Evolutionary conservation across 2,797 vertebrate genomes (phyloP), one percentile per base, ranked within the genome.

Genomic region (Periophthalmus magnuspinnatus): DNA sequence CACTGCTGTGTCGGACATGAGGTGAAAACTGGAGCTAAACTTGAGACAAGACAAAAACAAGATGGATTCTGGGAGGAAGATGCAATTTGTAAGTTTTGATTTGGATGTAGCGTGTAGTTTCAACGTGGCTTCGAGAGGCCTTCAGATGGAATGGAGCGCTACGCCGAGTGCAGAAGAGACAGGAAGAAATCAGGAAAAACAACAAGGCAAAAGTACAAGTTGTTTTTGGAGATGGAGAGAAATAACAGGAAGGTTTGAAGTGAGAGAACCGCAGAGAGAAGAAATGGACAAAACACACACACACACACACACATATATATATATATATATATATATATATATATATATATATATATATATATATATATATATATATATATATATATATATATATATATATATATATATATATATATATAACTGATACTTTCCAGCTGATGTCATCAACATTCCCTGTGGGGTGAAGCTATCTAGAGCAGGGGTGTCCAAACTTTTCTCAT

Each of bases 1-100:
- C 14, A 47, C 41, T 11, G 10, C 14, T 3, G 14, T 17, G 45
- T 48, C 19, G 17, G 48, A 50, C 47, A 41, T 1, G 11, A 41
- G 48, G 6, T n/a, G 19, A 17, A 50, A 50, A 50, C 48, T 2
- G 48, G 5, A 9, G 17, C 17, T 2, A 8, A 50, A 50, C 48
- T 50, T 3, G 6, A 8, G 48, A 22, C 52, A 1, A 55, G 52
- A 55, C 52, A 21, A 48, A 80, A 80, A 70, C 56, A 80, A 4
- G 72, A 68, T 0, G 80, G 87, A 68, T 77, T 81, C 38, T 14
- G 64, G 78, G 75, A 70, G 77, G 67, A 56, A 36, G 67, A 50
- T 45, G 70, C 68, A 54, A 65, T 82, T 84, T 82, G 82, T 77
- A 75, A 69, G 32, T 55, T 69, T 19, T 38, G 36, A 41, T 72